Evolutionary conservation across 2,888 invertebrate genomes (phyloP), one percentile per base, ranked within the genome.

Genomic region (Drosophila neutralis): DNA sequence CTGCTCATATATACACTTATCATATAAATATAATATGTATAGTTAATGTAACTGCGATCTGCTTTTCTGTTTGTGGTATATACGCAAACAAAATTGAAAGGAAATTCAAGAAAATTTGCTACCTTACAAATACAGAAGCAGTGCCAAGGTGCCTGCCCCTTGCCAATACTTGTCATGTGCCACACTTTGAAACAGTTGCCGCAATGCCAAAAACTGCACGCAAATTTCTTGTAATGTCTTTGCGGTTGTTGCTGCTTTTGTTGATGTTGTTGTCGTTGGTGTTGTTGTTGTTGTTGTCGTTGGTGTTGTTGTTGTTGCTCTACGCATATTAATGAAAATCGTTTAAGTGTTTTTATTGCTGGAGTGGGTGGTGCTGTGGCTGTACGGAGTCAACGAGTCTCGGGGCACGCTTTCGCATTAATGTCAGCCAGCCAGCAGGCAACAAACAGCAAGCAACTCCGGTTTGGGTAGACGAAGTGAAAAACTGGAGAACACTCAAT

Each of bases 281-380:
- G 35, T 60, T 73, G 69, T 48, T 68, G 58, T 63, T 54, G 58
- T 27, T 27, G 58, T 63, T 51, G 58, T 31, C n/a, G n/a, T n/a
- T n/a, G n/a, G n/a, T 42, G 48, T 63, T 78, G 40, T 49, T 27
- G 27, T 60, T 60, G 35, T 60, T 73, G 69, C 54, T 58, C 62
- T 70, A 78, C 80, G 80, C 80, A 80, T 80, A 80, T 82, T 87
- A 87, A 84, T 84, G 86, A 87, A 84, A 82, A 82, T 80, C 83
- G 69, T 80, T 82, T 77, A 82, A 83, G 80, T 83, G 76, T 64
- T 80, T 68, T 74, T 73, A 65, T 45, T 62, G 38, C 24, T 15
- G 74, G 38, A 61, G 63, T 70, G 56, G 58, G 63, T 53, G 67
- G 15, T 45, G 21, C 13, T 45, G 52, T 40, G 38, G 38, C 56